Conservation (phyloP, 2,888 invertebrate genomes). For the Drosophila robusta region DNA sequence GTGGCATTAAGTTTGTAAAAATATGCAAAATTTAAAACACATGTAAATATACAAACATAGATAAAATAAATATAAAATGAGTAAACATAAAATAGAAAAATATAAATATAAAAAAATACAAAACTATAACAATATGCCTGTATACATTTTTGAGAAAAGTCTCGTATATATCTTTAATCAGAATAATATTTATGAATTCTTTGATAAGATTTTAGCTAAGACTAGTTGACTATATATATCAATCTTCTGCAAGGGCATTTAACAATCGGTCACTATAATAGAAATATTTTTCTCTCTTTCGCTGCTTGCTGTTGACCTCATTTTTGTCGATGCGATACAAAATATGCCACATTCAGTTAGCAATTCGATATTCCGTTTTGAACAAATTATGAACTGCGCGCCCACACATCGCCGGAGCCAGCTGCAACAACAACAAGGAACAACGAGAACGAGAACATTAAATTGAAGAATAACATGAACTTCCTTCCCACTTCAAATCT, state of each 20-base stretch:
- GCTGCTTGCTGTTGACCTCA: constrained; percentile 63
- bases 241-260: background rate
- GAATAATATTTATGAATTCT: too few relatives aligned
- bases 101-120: too few relatives aligned
- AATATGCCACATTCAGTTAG: constrained; percentile 63
- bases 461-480: constrained; percentile 36
- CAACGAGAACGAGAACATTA: constrained; percentile 19
- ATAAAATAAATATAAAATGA: too few relatives aligned
- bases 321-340: constrained; percentile 50
- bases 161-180: too few relatives aligned
- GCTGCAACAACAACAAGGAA: background rate
- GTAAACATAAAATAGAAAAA: too few relatives aligned
- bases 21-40: too few relatives aligned
- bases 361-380: constrained; percentile 55
- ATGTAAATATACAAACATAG: too few relatives aligned
- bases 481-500: constrained; percentile 47
- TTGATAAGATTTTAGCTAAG: too few relatives aligned
- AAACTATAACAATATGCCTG: too few relatives aligned
- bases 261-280: background rate
- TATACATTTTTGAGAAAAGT: too few relatives aligned
- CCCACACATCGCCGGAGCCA: constrained; percentile 28
- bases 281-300: constrained; percentile 3
- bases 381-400: constrained; percentile 69
- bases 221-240: too few relatives aligned
- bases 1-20: background rate